Evolutionary conservation across 2,797 vertebrate species (phyloP).

Genomic region (Zalophus californianus): DNA sequence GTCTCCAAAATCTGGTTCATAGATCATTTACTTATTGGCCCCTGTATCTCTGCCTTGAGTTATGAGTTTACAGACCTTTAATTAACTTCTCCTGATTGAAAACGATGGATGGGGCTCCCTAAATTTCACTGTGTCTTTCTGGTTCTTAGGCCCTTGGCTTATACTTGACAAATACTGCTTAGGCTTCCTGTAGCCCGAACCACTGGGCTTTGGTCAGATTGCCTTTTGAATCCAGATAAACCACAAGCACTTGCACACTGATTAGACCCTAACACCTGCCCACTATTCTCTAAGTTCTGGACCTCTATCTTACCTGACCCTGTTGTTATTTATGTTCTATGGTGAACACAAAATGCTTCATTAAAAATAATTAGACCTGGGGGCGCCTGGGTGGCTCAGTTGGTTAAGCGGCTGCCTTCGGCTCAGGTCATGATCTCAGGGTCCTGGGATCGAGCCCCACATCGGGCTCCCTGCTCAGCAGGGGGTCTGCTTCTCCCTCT

Average conservation of each 20-base stretch:
- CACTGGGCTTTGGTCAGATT: neutral
- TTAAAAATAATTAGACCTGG: slow-evolving; percentile 31
- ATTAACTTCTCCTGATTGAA: neutral
- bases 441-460: neutral
- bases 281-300: neutral
- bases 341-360: slow-evolving; percentile 26
- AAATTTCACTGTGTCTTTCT: neutral
- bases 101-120: neutral
- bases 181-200: neutral
- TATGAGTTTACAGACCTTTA: neutral
- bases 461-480: neutral
- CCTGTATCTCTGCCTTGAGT: neutral
- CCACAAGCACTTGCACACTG: neutral
- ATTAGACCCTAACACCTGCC: neutral
- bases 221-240: slow-evolving; percentile 23
- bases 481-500: neutral
- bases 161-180: neutral
- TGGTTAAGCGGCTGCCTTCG: neutral
- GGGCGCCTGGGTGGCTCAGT: neutral
- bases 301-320: neutral
- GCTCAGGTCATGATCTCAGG: neutral
- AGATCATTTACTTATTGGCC: neutral
- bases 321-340: neutral
- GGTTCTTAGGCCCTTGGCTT: neutral
- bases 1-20: neutral